Evolutionary conservation across 2,113 vertebrate genomes (phyloP).

Genomic region (Alosa alosa): DNA sequence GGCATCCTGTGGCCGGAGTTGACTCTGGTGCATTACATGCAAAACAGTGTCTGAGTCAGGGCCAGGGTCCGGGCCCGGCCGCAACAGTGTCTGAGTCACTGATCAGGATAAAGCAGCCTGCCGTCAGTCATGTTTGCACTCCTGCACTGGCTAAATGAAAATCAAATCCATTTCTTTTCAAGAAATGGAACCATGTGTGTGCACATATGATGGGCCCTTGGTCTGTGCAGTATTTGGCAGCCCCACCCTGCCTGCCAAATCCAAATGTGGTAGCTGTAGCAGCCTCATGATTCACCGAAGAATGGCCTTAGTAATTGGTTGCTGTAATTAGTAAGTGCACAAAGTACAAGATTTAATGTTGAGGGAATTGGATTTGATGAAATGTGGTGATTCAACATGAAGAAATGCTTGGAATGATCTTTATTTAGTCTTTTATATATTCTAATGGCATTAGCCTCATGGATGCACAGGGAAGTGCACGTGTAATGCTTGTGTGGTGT

Average conservation of each 20-base stretch:
- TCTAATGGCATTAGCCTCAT: background rate
- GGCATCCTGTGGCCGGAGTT: background rate
- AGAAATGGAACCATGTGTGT: background rate
- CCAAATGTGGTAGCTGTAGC: background rate
- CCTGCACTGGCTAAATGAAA: background rate
- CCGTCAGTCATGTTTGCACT: background rate
- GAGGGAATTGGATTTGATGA: background rate
- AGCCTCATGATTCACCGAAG: no score
- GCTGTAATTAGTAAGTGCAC: no score
- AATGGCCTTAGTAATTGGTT: no score
- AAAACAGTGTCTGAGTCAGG: no score
- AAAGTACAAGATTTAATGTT: no score
- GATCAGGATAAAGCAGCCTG: no score
- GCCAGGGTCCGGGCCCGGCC: background rate
- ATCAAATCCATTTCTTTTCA: background rate
- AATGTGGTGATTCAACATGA: background rate
- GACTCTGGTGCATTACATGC: background rate
- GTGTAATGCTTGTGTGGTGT: background rate
- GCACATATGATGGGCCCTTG: background rate
- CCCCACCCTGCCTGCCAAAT: no score
- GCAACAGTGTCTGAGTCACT: background rate
- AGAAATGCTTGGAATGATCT: no score
- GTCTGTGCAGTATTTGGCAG: background rate
- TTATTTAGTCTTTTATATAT: no score
- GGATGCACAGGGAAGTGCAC: no score